Conservation (phyloP, 2,888 invertebrate genomes). For the Tyria jacobaeae region DNA sequence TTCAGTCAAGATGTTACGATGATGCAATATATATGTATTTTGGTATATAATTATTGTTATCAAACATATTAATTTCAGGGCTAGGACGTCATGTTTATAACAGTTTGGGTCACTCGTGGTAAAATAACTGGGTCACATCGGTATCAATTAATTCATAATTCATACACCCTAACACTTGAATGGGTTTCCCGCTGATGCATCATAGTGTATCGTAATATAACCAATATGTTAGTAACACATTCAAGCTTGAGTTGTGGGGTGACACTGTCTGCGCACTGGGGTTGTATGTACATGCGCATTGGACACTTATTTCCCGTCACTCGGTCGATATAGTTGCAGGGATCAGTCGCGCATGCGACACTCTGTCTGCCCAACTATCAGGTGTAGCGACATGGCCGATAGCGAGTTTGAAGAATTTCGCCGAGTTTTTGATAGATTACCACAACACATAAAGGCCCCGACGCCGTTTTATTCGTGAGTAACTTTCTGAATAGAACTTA, state of each 20-base stretch:
- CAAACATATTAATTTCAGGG: no score
- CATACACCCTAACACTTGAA: conserved; percentile 23
- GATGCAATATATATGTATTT: no score
- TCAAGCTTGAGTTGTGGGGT: conserved; percentile 50
- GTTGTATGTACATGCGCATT: conserved; percentile 58
- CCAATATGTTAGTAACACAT: conserved; percentile 43
- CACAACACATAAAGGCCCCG: conserved; percentile 92
- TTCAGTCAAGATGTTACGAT: no score
- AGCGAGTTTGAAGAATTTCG: conserved; percentile 97
- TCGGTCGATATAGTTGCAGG: conserved; percentile 73
- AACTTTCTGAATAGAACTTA: conserved; percentile 31
- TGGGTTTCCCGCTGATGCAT: conserved; percentile 70
- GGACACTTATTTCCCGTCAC: conserved; percentile 34
- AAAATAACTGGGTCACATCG: no score
- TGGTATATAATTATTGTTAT: no score
- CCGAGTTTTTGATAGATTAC: conserved; percentile 93
- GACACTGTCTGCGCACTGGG: conserved; percentile 57
- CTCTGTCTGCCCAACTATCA: conserved; percentile 88
- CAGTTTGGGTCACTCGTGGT: no score
- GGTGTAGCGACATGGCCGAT: conserved; percentile 94
- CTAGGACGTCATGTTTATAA: no score
- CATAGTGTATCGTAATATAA: conserved; percentile 42
- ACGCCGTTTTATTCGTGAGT: conserved; percentile 97
- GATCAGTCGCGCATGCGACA: conserved; percentile 71
- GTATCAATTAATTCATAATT: no score